Percentiles rank a stretch among this genome's conserved stretches.
Evolutionary conservation across 2,113 vertebrate genomes (phyloP).

Genomic region (Sylvia atricapilla): DNA sequence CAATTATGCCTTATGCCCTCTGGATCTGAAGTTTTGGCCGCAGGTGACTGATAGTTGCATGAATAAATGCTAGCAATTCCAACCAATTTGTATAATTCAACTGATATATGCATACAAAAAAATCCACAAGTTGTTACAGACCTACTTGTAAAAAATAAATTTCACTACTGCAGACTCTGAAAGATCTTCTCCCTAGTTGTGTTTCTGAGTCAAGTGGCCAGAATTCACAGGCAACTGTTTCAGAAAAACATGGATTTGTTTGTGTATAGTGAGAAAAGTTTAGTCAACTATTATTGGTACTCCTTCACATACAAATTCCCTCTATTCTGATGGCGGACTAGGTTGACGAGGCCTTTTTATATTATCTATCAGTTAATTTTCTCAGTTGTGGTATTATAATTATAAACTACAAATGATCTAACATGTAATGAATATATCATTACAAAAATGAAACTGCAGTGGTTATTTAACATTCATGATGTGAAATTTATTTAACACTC

Average conservation of each 20-base stretch:
- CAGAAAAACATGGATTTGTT: not conserved
- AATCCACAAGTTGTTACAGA: not conserved
- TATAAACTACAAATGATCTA: conserved; percentile 46
- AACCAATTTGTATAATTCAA: not conserved
- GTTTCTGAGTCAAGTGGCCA: not conserved
- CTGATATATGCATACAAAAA: not conserved
- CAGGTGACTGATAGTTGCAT: not conserved
- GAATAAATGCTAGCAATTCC: not conserved
- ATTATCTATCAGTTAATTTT: conserved; percentile 52
- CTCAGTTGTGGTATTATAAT: conserved; percentile 33
- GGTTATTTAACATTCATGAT: conserved; percentile 23
- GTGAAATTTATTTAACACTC: conserved; percentile 31
- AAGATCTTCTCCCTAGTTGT: not conserved
- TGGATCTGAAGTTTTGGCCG: not conserved
- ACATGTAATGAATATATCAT: conserved; percentile 36
- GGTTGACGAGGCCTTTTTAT: conserved; percentile 39
- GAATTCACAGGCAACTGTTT: not conserved
- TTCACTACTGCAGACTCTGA: not conserved
- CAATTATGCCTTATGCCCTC: not conserved
- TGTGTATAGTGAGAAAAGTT: conserved; percentile 26
- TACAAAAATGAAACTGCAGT: conserved; percentile 27
- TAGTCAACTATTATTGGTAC: conserved; percentile 8
- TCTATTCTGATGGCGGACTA: not conserved
- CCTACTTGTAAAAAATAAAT: not conserved
- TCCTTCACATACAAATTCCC: not conserved